A percentile compares a stretch with the other conserved stretches of the same genome.
Conservation (phyloP, 2,888 invertebrate genomes). For the Sturmia bella region DNA sequence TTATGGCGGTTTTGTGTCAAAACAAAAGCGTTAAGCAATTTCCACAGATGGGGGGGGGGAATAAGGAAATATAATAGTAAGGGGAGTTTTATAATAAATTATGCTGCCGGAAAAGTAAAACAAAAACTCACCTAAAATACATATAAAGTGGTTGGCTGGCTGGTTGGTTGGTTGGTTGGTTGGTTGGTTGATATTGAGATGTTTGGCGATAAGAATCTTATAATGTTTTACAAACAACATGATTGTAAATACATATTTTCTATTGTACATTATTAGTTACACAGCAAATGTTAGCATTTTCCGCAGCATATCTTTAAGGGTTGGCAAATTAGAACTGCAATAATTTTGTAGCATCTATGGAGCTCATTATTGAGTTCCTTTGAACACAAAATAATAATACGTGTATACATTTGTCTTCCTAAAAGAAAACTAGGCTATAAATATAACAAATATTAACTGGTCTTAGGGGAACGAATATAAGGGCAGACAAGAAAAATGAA, state of each 20-base stretch:
- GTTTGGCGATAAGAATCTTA: conserved; percentile 58
- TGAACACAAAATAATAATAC: conserved; percentile 15
- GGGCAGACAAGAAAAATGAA: conserved; percentile 18
- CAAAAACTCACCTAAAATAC: conserved; percentile 3
- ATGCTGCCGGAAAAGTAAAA: conserved; percentile 32
- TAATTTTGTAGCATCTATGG: conserved; percentile 6
- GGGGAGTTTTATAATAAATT: conserved; percentile 48
- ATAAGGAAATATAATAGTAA: conserved; percentile 53
- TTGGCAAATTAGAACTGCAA: conserved; percentile 46
- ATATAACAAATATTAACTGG: conserved; percentile 64
- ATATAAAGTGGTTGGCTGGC: conserved; percentile 51
- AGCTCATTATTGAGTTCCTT: conserved; percentile 37
- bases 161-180: conserved; percentile 9
- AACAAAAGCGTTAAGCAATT: conserved; percentile 77
- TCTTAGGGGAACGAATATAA: conserved; percentile 60
- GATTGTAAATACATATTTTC: conserved; percentile 34
- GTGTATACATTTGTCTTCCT: conserved; percentile 4
- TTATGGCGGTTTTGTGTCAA: conserved; percentile 82
- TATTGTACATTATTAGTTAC: conserved; percentile 54
- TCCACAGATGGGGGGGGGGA: neutral
- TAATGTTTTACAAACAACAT: conserved; percentile 63
- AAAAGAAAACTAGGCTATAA: conserved; percentile 43
- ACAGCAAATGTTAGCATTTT: conserved; percentile 63
- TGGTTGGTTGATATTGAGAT: conserved; percentile 12
- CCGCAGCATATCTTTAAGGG: conserved; percentile 37